Evolutionary conservation across 2,797 vertebrate genomes (phyloP), one percentile per base, ranked within the genome.

Genomic region (Microchirus variegatus): DNA sequence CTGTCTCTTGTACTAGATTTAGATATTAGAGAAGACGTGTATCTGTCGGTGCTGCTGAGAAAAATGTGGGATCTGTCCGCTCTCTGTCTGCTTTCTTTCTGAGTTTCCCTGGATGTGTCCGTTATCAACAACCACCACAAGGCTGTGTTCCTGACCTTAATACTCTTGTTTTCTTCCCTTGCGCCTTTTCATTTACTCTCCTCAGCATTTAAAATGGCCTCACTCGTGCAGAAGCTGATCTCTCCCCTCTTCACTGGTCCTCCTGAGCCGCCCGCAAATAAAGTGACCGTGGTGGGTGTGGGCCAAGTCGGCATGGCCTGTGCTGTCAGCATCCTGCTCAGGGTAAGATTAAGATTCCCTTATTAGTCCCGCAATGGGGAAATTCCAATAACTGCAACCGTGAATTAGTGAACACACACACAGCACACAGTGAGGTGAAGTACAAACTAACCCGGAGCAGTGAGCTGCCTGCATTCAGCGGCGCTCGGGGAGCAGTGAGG

Each of bases 301-400:
- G 93, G 93, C 15, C 90, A 93, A 79, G 93, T 94, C n/a, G 93
- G 93, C 80, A 94, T 94, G 93, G 92, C 93, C 54, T 93, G 93
- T 81, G 92, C 92, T 4, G 52, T 94, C 74, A 93, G 92, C 75
- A 87, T 94, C 78, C 79, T 94, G 52, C 87, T 94, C 61, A 87
- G 82, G 90, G 93, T 94, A 88, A n/a, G n/a, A n/a, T n/a, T n/a
- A n/a, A n/a, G n/a, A n/a, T n/a, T n/a, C n/a, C n/a, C n/a, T n/a
- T n/a, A n/a, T n/a, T n/a, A n/a, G n/a, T n/a, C n/a, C n/a, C n/a
- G n/a, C n/a, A n/a, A n/a, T n/a, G n/a, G n/a, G n/a, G n/a, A n/a
- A n/a, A n/a, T n/a, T n/a, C n/a, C n/a, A n/a, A n/a, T n/a, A n/a
- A n/a, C n/a, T n/a, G n/a, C n/a, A n/a, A n/a, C n/a, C n/a, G n/a